Conservation (phyloP, 2,888 invertebrate species). For the Blastobasis lacticolella region DNA sequence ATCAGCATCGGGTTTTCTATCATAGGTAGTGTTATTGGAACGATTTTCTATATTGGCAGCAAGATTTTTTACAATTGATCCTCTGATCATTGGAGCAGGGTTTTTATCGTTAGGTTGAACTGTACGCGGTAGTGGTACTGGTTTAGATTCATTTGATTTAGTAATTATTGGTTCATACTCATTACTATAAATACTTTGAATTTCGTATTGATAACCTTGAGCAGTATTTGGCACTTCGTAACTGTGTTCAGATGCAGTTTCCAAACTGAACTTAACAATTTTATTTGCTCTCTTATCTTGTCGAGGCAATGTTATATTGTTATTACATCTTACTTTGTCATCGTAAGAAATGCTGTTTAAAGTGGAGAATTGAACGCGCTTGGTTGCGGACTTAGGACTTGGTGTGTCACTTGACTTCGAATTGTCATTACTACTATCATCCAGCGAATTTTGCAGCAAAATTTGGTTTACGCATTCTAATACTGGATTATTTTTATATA, state of each 20-base stretch:
- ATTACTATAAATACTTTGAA: constrained; percentile 82
- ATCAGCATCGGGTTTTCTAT: constrained; percentile 57
- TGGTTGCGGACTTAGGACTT: constrained; percentile 64
- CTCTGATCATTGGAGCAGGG: constrained; percentile 57
- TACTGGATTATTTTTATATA: constrained; percentile 87
- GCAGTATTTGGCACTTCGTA: constrained; percentile 76
- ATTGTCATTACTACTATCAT: constrained; percentile 70
- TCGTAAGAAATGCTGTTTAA: constrained; percentile 76
- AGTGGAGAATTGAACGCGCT: constrained; percentile 77
- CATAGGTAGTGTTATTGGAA: constrained; percentile 60
- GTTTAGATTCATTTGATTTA: constrained; percentile 50
- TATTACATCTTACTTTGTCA: constrained; percentile 51
- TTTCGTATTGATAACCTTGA: constrained; percentile 68
- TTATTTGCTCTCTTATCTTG: constrained; percentile 65
- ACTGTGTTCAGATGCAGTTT: constrained; percentile 72
- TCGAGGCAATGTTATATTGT: constrained; percentile 51
- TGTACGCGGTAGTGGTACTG: constrained; percentile 43
- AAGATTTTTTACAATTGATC: constrained; percentile 68
- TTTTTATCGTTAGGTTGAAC: constrained; percentile 40
- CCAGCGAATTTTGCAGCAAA: constrained; percentile 81
- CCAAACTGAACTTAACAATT: constrained; percentile 68
- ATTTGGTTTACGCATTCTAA: constrained; percentile 91
- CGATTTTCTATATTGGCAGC: constrained; percentile 66
- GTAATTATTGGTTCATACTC: constrained; percentile 82
- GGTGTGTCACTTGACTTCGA: constrained; percentile 64